A percentile compares a stretch with the other conserved stretches of the same genome.
Conservation (phyloP, 1,140 invertebrate genomes). For the Hylyphantes graminicola region DNA sequence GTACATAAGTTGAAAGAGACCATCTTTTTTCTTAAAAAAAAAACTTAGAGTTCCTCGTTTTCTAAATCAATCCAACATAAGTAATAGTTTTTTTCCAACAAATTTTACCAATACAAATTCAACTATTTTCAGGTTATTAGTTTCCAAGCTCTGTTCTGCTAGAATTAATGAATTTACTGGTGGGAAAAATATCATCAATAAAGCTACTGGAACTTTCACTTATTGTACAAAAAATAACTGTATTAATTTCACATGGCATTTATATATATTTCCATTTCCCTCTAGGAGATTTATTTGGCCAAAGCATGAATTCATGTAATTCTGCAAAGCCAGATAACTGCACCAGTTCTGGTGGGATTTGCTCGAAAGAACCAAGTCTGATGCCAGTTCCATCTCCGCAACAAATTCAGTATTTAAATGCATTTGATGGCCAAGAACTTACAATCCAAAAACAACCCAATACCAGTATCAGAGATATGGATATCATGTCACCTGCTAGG, state of each 20-base stretch:
- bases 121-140: too few species aligned
- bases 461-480: conserved; percentile 78
- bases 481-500: conserved; percentile 66
- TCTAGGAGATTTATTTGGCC: conserved; percentile 41
- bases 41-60: too few species aligned
- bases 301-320: conserved; percentile 40
- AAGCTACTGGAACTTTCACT: too few species aligned
- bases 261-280: neutral
- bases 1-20: too few species aligned
- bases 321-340: conserved; percentile 36
- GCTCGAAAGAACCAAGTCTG: conserved; percentile 82
- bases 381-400: conserved; percentile 97
- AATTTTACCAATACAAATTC: too few species aligned
- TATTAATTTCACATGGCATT: neutral
- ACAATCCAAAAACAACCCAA: conserved; percentile 97
- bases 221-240: neutral
- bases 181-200: too few species aligned
- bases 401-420: conserved; percentile 94
- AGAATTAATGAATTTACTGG: too few species aligned
- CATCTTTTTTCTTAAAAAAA: too few species aligned
- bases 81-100: too few species aligned
- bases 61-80: too few species aligned
- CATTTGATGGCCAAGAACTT: conserved; percentile 95
- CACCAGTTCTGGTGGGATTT: conserved; percentile 30
- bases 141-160: too few species aligned